Percentiles rank a stretch among this genome's conserved stretches.
These are phyloP conservation scores for Metalampra italica DNA, from an alignment of 2,888 invertebrate genomes.

Conservation along the genomic window DNA sequence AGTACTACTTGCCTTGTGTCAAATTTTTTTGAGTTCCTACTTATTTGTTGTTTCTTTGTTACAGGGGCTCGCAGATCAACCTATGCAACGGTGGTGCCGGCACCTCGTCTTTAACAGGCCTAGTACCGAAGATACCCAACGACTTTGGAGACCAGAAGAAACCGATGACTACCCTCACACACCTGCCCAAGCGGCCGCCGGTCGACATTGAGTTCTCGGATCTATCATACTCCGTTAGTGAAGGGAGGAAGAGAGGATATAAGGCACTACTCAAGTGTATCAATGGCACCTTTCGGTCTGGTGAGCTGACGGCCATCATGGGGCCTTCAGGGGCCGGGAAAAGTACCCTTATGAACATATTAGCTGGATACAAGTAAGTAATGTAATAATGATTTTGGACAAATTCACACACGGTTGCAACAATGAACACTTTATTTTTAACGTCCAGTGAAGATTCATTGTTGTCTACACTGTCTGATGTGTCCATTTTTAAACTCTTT, in stretches of 20 bases:
- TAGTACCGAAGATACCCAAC: constrained; percentile 86
- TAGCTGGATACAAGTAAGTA: constrained; percentile 91
- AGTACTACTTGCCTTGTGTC: no score
- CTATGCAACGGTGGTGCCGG: constrained; percentile 83
- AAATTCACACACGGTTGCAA: no score
- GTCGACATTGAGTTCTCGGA: constrained; percentile 94
- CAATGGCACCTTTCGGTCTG: constrained; percentile 91
- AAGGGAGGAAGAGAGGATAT: constrained; percentile 87
- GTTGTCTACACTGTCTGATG: no score
- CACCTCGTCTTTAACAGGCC: constrained; percentile 64
- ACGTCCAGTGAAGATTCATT: no score
- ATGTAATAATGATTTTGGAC: no score
- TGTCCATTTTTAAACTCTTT: no score
- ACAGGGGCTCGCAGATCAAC: constrained; percentile 85
- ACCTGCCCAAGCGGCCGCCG: constrained; percentile 90
- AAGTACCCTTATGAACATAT: constrained; percentile 91
- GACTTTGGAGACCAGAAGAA: constrained; percentile 84
- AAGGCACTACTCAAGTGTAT: constrained; percentile 93
- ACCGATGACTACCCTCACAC: constrained; percentile 86
- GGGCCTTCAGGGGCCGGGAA: constrained; percentile 92
- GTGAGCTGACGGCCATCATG: constrained; percentile 97
- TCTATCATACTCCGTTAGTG: constrained; percentile 92
- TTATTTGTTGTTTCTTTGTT: constrained; percentile 32
- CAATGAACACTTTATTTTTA: neutral
- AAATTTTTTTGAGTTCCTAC: neutral